Base-by-base conservation (phyloP, 2,888 invertebrate genomes). In the Polydrusus cervinus region DNA sequence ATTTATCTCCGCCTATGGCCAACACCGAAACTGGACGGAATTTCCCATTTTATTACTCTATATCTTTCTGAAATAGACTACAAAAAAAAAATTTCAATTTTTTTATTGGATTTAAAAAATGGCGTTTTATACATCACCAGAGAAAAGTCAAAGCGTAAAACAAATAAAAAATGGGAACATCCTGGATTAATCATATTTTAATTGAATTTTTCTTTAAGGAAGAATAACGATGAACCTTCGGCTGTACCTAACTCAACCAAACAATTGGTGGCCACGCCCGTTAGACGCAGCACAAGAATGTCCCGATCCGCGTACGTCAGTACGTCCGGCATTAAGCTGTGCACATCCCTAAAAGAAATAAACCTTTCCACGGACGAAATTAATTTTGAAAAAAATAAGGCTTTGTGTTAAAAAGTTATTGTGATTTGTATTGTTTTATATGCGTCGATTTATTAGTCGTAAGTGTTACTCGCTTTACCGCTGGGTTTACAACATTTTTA, bases 231-330 rank as follows among this genome's bases (percentile, higher is more conserved):
- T 1, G 55, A 13, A 8, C 3, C 47, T 11, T n/a, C 14, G 9
- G 45, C 53, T 1, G 38, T 14, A 3, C 14, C 16, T 3, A 14
- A 38, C 9, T 16, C 38, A 6, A 71, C 81, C 0, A 85, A 84
- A 25, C 25, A 25, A 74, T 87, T 86, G 78, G 86, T 87, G 1
- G 88, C 88, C 49, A 90, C 90, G 0, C 90, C 90, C 0, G 90
- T 90, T 0, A 84, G 90, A 0, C 86, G 90, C 51, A 89, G 89
- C 75, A 87, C 86, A 0, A 83, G 90, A 0, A 80, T 89, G 14
- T 82, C 82, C 6, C 78, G 81, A 47, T 79, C 80, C 0, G 76
- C 72, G 1, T 83, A 80, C 49, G 76, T 78, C 0, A 79, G 80
- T 10, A 84, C 84, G 8, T 82, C 84, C 0, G 81, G 82, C n/a